These are phyloP conservation scores for Protomyctophum bolini DNA, from an alignment of 2,113 vertebrate species.

Conservation along the genomic window DNA sequence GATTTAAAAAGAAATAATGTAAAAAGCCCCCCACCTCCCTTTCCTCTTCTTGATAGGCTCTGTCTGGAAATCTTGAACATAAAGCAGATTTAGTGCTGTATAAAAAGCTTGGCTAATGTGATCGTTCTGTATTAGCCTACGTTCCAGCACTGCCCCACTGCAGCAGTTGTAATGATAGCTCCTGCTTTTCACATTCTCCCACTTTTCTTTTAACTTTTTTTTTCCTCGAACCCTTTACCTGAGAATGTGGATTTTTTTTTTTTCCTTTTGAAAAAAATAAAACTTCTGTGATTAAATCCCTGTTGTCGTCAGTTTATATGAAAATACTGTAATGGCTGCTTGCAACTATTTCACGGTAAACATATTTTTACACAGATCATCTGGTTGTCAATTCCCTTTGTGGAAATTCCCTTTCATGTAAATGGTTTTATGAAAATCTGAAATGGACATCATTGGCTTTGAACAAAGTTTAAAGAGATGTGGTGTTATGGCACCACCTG, in stretches of 20 bases:
- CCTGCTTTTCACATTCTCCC: constrained; percentile 55
- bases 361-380: no score
- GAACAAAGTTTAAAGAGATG: no score
- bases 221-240: constrained; percentile 61
- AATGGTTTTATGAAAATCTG: no score
- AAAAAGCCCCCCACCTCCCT: constrained; percentile 29
- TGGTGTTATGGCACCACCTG: no score
- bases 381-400: no score
- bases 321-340: background rate
- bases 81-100: constrained; percentile 73
- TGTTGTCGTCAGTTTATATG: background rate
- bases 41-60: constrained; percentile 53
- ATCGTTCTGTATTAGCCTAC: constrained; percentile 70
- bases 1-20: constrained; percentile 39
- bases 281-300: constrained; percentile 72
- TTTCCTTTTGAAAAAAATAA: constrained; percentile 74
- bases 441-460: no score
- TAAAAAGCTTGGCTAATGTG: constrained; percentile 75
- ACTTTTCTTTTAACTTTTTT: constrained; percentile 40
- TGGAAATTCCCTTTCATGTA: no score
- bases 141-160: constrained; percentile 54
- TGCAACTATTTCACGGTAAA: no score
- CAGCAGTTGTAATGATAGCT: constrained; percentile 70
- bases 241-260: constrained; percentile 74
- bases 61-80: constrained; percentile 55